Base-by-base conservation (phyloP, 2,888 invertebrate genomes). In the Tenthredo livida region DNA sequence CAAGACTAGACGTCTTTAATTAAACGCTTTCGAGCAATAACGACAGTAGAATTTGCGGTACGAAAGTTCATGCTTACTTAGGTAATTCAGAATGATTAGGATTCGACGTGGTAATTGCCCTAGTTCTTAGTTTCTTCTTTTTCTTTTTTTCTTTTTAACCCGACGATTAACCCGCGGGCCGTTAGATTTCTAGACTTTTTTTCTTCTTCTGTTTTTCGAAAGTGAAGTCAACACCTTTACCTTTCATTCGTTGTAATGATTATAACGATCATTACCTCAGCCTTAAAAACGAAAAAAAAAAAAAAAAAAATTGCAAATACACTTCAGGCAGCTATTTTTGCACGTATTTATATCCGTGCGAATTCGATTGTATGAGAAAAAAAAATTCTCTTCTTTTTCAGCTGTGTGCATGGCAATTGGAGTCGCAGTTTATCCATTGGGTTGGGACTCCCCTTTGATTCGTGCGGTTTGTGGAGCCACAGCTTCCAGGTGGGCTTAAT, bases 401-500 rank as follows among this genome's bases (percentile, higher is more conserved):
- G 98, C 98, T 3, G 93, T 97, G 40, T 97, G 97, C 90, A 96
- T 99, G 96, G 96, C 97, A 84, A 96, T 97, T 0, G 98, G 98
- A 1, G 98, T 98, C 87, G 96, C 97, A 9, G 96, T 97, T 72
- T 99, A 97, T 94, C 99, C 99, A 0, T 96, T 97, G 9, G 98
- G 98, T 0, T 99, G 98, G 98, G 96, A 97, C 91, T 96, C 97
- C 83, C 95, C 96, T 2, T 95, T 96, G 85, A 97, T 99, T 50
- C 96, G 96, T 87, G 96, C 96, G 90, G 97, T 98, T 0, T 99
- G 99, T 91, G 98, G 98, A 0, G 95, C 96, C 15, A 95, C 96
- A 0, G 97, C 97, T 0, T 97, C 97, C 90, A 96, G 96, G 89
- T 97, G 96, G 61, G 40, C n/a, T n/a, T n/a, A 6, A 21, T 37